phyloP scores from a whole-genome alignment of 2,113 vertebrate species.

The Dicaeum eximium region DNA sequence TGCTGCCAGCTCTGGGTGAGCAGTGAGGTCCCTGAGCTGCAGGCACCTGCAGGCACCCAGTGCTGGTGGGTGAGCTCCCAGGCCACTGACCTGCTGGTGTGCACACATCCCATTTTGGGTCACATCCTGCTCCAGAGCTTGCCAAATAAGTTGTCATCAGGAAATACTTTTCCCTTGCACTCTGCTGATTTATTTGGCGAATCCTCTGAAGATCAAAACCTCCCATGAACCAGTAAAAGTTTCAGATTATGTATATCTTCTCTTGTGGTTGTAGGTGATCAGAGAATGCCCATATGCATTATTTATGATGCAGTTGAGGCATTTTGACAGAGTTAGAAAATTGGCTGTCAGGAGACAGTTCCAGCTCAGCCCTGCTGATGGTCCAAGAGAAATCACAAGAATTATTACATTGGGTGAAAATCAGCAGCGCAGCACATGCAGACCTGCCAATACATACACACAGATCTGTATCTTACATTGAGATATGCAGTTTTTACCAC shows the following conservation, averaged over 20 bases:
- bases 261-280: background rate
- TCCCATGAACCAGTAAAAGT: background rate
- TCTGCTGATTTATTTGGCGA: background rate
- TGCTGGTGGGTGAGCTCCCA: fast-evolving
- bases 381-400: background rate
- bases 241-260: background rate
- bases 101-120: background rate
- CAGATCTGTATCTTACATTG: background rate
- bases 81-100: background rate
- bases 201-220: background rate
- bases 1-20: fast-evolving
- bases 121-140: background rate
- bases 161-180: background rate
- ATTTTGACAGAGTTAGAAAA: background rate
- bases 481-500: background rate
- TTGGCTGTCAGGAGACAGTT: fast-evolving
- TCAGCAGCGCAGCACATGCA: background rate
- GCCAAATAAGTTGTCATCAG: background rate
- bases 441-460: background rate
- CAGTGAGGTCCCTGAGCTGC: background rate
- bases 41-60: background rate
- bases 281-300: background rate
- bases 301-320: background rate
- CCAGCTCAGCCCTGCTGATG: background rate
- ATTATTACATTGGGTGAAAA: background rate